Evolutionary conservation across 2,113 vertebrate genomes (phyloP), one percentile per base, ranked within the genome.

Genomic region (Columba livia): DNA sequence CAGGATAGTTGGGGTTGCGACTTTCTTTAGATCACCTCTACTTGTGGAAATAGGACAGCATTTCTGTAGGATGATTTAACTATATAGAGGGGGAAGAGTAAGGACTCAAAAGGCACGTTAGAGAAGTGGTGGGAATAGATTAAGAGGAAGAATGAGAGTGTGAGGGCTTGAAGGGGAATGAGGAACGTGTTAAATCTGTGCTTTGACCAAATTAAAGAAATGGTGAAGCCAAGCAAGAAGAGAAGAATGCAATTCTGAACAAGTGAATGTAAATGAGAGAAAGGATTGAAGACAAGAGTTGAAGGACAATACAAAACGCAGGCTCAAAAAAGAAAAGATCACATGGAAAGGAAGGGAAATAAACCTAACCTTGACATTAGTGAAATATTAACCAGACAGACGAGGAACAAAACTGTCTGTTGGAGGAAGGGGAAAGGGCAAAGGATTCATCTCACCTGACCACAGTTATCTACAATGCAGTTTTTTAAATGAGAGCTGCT

Each of bases 381-480:
- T 85, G 47, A 93, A 93, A 87, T 73, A 90, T 95, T 96, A 96
- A 90, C 89, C n/a, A 79, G 36, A 66, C 17, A 83, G 70, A 51
- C 62, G 62, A 79, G 62, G 29, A 90, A 75, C 78, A 70, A 77
- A 73, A 77, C n/a, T 24, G 9, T 6, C 73, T 82, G 26, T 24
- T 81, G 51, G 40, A 66, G 78, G 29, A 89, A 91, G 58, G 71
- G 67, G 15, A 80, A 74, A 75, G 64, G 60, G 16, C 88, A 79
- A 62, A 86, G 48, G 34, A 64, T 93, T 89, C 34, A 60, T 90
- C 48, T 94, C 73, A n/a, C 24, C 56, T 0, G 0, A 53, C 38
- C 18, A 20, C 50, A 92, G 60, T 25, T 48, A 71, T 36, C 60
- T 92, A 28, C 67, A 83, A 3, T 87, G 73, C 29, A 81, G 53